phyloP scores from a whole-genome alignment of 2,797 vertebrate species.

The Danio aesculapii region DNA sequence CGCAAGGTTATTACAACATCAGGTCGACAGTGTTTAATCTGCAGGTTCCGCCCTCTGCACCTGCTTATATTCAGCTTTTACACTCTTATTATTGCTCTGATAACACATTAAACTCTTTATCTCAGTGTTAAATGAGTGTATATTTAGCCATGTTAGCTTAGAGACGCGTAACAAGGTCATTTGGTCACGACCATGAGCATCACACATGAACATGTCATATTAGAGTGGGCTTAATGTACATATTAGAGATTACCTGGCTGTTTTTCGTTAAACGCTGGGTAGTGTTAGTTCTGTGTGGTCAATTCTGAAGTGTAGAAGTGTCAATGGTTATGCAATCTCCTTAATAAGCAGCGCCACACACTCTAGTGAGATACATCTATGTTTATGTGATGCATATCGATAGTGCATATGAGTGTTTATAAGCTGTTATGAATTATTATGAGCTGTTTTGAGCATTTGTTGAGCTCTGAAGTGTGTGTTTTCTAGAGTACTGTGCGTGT shows the following conservation, averaged over 20 bases:
- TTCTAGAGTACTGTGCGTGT: background rate
- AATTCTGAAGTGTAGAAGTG: background rate
- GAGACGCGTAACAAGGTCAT: slow-evolving; percentile 14
- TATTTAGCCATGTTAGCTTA: background rate
- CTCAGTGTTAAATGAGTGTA: background rate
- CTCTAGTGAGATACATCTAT: background rate
- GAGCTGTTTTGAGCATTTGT: background rate
- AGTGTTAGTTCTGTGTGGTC: no score
- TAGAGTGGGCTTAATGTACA: background rate
- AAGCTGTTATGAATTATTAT: background rate
- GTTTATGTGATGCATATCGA: background rate
- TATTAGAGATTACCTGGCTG: no score
- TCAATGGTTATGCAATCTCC: background rate
- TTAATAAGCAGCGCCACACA: background rate
- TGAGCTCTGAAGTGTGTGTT: background rate
- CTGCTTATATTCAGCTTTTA: background rate
- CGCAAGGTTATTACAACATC: slow-evolving; percentile 32
- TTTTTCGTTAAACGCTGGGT: background rate
- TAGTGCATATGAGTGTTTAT: background rate
- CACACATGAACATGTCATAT: background rate
- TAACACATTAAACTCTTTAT: background rate
- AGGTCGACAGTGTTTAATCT: background rate
- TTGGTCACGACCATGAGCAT: background rate
- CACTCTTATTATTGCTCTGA: background rate
- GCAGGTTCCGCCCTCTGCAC: background rate